Percentiles rank a stretch among this genome's conserved stretches.
These are phyloP conservation scores for Drosophila pseudotalamancana DNA, from an alignment of 2,888 invertebrate species.

Conservation along the genomic window DNA sequence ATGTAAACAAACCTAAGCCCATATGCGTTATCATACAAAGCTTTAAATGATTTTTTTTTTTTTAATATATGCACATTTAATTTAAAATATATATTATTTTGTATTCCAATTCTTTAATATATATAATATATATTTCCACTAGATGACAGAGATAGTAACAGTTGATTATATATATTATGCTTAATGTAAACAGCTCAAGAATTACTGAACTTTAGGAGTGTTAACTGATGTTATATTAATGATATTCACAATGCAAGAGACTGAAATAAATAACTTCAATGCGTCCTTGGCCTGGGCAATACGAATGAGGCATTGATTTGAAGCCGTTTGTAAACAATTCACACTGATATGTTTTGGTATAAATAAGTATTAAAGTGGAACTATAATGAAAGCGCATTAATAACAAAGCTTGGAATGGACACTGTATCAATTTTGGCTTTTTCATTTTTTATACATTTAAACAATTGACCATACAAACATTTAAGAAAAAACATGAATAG, in stretches of 20 bases:
- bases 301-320: slow-evolving; percentile 41
- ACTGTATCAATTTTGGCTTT: slow-evolving; percentile 14
- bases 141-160: slow-evolving; percentile 52
- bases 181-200: slow-evolving; percentile 26
- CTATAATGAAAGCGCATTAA: slow-evolving; percentile 15
- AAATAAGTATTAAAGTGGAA: slow-evolving; percentile 27
- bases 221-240: slow-evolving; percentile 43
- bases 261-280: slow-evolving; percentile 11
- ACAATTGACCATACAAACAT: slow-evolving; percentile 36
- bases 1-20: background rate
- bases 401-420: slow-evolving; percentile 40
- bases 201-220: slow-evolving; percentile 9
- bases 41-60: slow-evolving; percentile 24
- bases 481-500: slow-evolving; percentile 14
- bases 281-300: slow-evolving; percentile 26
- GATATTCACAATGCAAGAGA: slow-evolving; percentile 51
- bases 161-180: slow-evolving; percentile 31
- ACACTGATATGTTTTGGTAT: slow-evolving; percentile 62
- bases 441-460: slow-evolving; percentile 21
- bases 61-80: slow-evolving; percentile 28
- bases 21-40: slow-evolving; percentile 20
- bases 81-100: slow-evolving; percentile 26
- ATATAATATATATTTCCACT: slow-evolving; percentile 41
- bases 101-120: slow-evolving; percentile 19
- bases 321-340: slow-evolving; percentile 32